Conservation (phyloP, 2,888 invertebrate genomes). For the Lasioglossum figueresi region DNA sequence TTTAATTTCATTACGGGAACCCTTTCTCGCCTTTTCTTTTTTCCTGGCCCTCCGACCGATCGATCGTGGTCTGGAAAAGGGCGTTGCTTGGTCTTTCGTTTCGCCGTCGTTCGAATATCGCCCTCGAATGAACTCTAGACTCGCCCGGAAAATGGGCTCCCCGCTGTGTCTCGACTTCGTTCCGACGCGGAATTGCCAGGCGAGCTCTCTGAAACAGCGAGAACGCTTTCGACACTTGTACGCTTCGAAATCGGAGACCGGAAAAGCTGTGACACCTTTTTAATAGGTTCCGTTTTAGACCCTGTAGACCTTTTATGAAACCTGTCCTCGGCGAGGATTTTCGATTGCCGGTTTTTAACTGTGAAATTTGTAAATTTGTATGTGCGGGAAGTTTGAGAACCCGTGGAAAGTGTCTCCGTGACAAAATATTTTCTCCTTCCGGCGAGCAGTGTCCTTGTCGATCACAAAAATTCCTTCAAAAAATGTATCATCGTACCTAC, state of each 20-base stretch:
- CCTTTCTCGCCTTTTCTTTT: constrained; percentile 16
- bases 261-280: background rate
- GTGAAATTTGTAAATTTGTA: too few species aligned
- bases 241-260: background rate
- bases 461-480: too few species aligned
- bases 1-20: constrained; percentile 53
- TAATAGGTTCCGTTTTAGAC: background rate
- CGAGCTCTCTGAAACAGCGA: background rate
- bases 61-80: constrained; percentile 9
- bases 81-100: constrained; percentile 1
- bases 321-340: too few species aligned
- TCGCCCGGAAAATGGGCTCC: background rate
- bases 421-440: too few species aligned
- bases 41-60: constrained; percentile 29
- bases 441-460: too few species aligned
- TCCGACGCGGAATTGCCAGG: background rate
- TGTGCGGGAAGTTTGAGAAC: too few species aligned
- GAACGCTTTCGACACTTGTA: background rate
- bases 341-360: too few species aligned
- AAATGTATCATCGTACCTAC: too few species aligned
- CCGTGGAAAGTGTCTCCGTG: too few species aligned
- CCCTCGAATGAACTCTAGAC: background rate
- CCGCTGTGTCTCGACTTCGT: background rate
- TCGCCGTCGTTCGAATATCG: background rate
- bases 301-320: too few species aligned